Evolutionary conservation across 2,113 vertebrate genomes (phyloP).

Genomic region (Gila orcuttii): DNA sequence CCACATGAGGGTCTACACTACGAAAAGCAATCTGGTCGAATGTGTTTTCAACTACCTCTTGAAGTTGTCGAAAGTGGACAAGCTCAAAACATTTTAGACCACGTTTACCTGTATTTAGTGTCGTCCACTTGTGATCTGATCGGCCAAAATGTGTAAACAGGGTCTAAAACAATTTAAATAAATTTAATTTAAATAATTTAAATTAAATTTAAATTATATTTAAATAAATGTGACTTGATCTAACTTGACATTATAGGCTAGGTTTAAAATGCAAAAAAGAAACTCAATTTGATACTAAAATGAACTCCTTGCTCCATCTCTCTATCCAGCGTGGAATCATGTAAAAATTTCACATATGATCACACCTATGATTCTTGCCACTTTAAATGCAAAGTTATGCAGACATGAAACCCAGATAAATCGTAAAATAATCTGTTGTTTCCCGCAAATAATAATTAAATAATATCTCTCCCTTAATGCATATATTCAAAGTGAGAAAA

Average conservation of each 20-base stretch:
- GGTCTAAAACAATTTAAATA: too few relatives aligned
- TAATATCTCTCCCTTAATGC: constrained; percentile 11
- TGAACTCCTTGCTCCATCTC: not conserved
- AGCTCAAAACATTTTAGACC: too few relatives aligned
- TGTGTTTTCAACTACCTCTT: too few relatives aligned
- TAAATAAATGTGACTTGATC: not conserved
- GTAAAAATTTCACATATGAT: not conserved
- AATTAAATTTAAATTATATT: too few relatives aligned
- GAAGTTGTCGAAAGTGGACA: too few relatives aligned
- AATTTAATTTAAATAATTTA: too few relatives aligned
- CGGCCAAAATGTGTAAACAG: too few relatives aligned
- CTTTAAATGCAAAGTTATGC: constrained; percentile 26
- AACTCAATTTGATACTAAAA: not conserved
- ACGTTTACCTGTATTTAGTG: too few relatives aligned
- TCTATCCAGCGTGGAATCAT: not conserved
- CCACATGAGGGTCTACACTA: too few relatives aligned
- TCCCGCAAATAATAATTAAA: constrained; percentile 8
- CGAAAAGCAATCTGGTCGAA: too few relatives aligned
- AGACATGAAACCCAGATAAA: constrained; percentile 15
- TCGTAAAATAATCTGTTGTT: not conserved
- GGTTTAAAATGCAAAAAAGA: not conserved
- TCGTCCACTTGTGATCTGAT: too few relatives aligned
- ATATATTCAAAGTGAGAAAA: constrained; percentile 4
- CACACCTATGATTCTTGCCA: not conserved
- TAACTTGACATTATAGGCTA: too few relatives aligned